Evolutionary conservation across 2,797 vertebrate genomes (phyloP), one percentile per base, ranked within the genome.

Genomic region (Arvicola amphibius): DNA sequence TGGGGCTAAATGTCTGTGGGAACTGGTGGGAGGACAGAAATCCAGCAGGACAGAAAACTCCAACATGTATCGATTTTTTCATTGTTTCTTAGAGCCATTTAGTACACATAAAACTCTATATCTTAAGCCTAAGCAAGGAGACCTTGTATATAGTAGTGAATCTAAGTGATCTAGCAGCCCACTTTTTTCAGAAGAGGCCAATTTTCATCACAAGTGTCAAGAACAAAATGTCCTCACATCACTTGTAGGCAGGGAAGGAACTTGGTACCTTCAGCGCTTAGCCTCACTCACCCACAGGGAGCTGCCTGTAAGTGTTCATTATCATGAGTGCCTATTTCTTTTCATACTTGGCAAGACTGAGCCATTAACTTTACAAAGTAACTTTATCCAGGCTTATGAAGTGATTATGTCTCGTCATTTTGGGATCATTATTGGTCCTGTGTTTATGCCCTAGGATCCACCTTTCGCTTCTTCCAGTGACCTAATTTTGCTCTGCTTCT

Each of bases 151-250:
- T 43, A 69, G 59, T 32, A 79, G n/a, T 77, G 91, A 65, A 34
- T 73, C 67, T 91, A 48, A 88, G 78, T 32, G 65, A 67, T 95
- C 92, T 95, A 77, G 65, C 2, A 86, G 74, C 13, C 25, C 10
- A 0, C 80, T 96, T 78, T 97, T 81, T 95, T 23, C 59, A 67
- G 74, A 94, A 96, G 90, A 94, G 93, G n/a, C 85, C 96, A 91
- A 84, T 97, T 97, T 94, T 97, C 74, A 96, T 94, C 88, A 94
- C 32, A 91, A 95, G 83, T 87, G n/a, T 92, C 74, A 94, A 95
- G 93, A 96, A 88, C 48, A 81, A 92, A 94, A 92, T 88, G 51
- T 5, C 0, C 56, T 91, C 88, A 90, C 92, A 13, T 92, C 91
- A 92, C 96, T 97, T 90, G 69, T 67, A 32, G 74, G 84, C 43